phyloP scores from a whole-genome alignment of 2,113 vertebrate genomes.

The Corythornis vintsioides region DNA sequence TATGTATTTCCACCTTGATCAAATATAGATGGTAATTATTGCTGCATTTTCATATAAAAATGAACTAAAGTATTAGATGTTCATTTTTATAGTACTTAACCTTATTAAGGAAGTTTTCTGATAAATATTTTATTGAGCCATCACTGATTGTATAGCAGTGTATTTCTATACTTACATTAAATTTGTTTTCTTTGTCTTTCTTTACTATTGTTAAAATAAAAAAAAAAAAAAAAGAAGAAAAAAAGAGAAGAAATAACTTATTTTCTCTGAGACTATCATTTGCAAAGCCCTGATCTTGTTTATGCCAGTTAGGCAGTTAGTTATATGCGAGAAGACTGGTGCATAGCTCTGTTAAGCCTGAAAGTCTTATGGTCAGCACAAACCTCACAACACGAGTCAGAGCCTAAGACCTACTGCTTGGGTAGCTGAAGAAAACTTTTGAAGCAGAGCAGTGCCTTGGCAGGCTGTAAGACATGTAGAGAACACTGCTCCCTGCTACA shows the following conservation, averaged over 20 bases:
- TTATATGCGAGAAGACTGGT: neutral
- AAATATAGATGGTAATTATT: neutral
- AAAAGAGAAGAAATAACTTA: neutral
- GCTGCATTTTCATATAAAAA: neutral
- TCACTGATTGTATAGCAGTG: neutral
- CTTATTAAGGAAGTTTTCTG: neutral
- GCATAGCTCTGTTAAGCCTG: neutral
- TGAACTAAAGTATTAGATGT: neutral
- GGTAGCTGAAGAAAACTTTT: neutral
- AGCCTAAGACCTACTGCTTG: neutral
- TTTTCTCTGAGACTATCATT: neutral
- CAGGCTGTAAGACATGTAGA: neutral
- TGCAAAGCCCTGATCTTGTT: neutral
- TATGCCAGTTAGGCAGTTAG: neutral
- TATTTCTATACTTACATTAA: neutral
- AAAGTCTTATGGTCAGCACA: slow-evolving; percentile 28
- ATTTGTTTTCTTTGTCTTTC: neutral
- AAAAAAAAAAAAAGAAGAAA: neutral
- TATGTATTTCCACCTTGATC: rapidly evolving
- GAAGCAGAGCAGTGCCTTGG: neutral
- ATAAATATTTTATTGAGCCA: neutral
- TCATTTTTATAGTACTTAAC: neutral
- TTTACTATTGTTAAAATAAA: neutral
- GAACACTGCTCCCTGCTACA: neutral
- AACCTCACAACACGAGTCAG: neutral